These are phyloP conservation scores for Apotomis turbidana DNA, from an alignment of 2,888 invertebrate genomes.

Conservation along the genomic window DNA sequence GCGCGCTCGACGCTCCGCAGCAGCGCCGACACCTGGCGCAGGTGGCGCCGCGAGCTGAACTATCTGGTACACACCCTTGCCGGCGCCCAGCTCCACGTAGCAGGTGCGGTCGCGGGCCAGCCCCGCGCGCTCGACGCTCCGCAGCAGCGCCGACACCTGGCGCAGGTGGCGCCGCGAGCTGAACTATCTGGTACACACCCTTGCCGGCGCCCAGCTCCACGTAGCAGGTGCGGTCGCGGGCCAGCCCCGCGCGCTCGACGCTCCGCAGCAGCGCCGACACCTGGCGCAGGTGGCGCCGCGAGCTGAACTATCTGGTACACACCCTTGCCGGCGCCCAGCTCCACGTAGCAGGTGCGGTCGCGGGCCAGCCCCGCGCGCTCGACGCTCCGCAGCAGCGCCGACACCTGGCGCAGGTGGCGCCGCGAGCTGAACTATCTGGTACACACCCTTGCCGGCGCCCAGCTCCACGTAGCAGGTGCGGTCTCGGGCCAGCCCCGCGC, in stretches of 20 bases:
- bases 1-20: slow-evolving; percentile 87
- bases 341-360: slow-evolving; percentile 89
- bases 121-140: slow-evolving; percentile 85
- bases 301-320: neutral
- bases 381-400: slow-evolving; percentile 89
- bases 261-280: slow-evolving; percentile 90
- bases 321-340: slow-evolving; percentile 97
- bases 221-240: slow-evolving; percentile 86
- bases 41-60: slow-evolving; percentile 80
- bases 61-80: slow-evolving; percentile 85
- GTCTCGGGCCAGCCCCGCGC: slow-evolving; percentile 83
- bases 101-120: slow-evolving; percentile 86
- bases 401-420: slow-evolving; percentile 91
- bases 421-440: slow-evolving; percentile 69
- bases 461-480: slow-evolving; percentile 92
- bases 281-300: slow-evolving; percentile 88
- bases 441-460: slow-evolving; percentile 93
- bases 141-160: slow-evolving; percentile 91
- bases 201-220: slow-evolving; percentile 96
- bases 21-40: slow-evolving; percentile 90
- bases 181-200: slow-evolving; percentile 74
- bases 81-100: slow-evolving; percentile 95
- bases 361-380: slow-evolving; percentile 84
- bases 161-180: slow-evolving; percentile 85
- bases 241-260: slow-evolving; percentile 84